Evolutionary conservation across 37 sponge, comb jelly and placozoan genomes (phyloP).

Genomic region (Ianthella basta): DNA sequence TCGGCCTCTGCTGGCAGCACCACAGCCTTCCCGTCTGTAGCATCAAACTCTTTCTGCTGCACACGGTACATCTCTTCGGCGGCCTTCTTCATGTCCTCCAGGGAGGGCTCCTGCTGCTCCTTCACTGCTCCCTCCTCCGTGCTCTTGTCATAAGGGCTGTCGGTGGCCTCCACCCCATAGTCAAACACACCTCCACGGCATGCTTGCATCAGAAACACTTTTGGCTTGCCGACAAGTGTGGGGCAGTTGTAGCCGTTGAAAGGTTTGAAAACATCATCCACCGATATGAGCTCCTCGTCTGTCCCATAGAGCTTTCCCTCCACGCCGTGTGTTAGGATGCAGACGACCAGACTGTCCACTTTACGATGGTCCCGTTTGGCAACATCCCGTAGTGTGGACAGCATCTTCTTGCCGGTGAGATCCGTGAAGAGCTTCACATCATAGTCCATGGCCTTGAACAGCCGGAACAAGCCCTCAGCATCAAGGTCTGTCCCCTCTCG

Average conservation of each 20-base stretch:
- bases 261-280: conserved; percentile 55
- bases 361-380: conserved; percentile 50
- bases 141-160: conserved; percentile 7
- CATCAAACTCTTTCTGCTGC: conserved; percentile 46
- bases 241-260: conserved; percentile 83
- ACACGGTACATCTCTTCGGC: not conserved
- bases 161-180: conserved; percentile 74
- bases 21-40: conserved; percentile 40
- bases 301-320: conserved; percentile 78
- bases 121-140: not conserved
- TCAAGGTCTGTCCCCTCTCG: conserved; percentile 74
- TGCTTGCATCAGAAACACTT: conserved; percentile 87
- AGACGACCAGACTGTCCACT: conserved; percentile 70
- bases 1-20: conserved; percentile 86
- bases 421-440: conserved; percentile 53
- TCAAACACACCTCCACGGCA: conserved; percentile 81
- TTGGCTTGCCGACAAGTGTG: conserved; percentile 84
- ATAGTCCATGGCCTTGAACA: conserved; percentile 61
- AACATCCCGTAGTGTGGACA: conserved; percentile 6
- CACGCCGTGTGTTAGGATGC: conserved; percentile 79
- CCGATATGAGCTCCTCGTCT: conserved; percentile 76
- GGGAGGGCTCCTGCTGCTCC: conserved; percentile 5
- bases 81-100: not conserved
- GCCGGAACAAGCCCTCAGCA: conserved; percentile 46
- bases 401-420: conserved; percentile 35